Evolutionary conservation across 2,888 invertebrate genomes (phyloP), one percentile per base, ranked within the genome.

Genomic region (Polietes domitor): DNA sequence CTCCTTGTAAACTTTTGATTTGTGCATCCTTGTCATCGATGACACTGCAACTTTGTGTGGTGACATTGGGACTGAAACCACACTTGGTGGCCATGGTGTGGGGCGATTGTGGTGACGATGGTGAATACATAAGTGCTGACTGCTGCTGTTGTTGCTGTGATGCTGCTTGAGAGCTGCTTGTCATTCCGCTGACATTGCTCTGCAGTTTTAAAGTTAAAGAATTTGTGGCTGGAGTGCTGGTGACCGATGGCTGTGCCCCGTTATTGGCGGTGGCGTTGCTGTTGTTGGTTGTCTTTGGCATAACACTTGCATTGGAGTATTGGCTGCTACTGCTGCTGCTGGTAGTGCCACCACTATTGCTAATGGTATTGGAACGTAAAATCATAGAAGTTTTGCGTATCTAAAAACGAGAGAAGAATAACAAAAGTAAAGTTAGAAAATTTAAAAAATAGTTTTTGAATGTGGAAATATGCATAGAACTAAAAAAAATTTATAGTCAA

Each of bases 1-100:
- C 94, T 1, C 93, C 92, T 82, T 94, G 94, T 55, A 94, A 90
- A 15, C 92, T 89, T 91, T 92, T 88, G 89, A 93, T 89, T 93
- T 94, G 89, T 26, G 88, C 86, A 75, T 89, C 87, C 4, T 87
- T 87, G 72, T 88, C 88, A 76, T 90, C 90, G 73, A 82, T 75
- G 24, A 78, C 79, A 19, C 53, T 47, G 19, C 82, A 83, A 76
- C 85, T 86, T 63, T 86, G 85, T 28, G 87, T 85, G 12, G 86
- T 87, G 17, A 87, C 65, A 74, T 87, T 87, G 1, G 87, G 87
- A 72, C 87, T 86, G 73, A 87, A 87, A 21, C 86, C 86, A 79
- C 87, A 87, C 41, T 85, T 86, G 10, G 87, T 85, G 58, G 85
- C 86, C 85, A 86, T 85, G n/a, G 85, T 85, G 43, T 85, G 83